Evolutionary conservation across 2,113 vertebrate species (phyloP).

Genomic region (Panthera leo): DNA sequence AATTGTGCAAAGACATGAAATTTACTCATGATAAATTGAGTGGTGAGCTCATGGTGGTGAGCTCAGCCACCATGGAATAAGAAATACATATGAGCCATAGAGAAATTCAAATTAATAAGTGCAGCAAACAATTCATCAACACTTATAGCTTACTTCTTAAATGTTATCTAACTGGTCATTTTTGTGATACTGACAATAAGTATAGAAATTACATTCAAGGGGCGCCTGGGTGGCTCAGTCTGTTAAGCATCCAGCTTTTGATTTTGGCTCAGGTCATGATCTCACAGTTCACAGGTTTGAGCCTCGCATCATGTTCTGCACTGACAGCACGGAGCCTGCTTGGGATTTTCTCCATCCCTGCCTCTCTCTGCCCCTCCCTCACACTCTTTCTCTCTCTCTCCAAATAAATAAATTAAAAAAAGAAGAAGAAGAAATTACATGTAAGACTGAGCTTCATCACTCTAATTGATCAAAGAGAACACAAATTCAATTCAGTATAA

Average conservation of each 20-base stretch:
- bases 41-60: not conserved
- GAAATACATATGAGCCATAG: not conserved
- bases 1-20: not conserved
- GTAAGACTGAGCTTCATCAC: not conserved
- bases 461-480: not conserved
- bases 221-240: no score
- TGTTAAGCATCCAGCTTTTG: no score
- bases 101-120: constrained; percentile 18
- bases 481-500: not conserved
- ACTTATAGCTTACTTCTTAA: not conserved
- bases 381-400: no score
- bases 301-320: no score
- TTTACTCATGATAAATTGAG: not conserved
- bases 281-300: no score
- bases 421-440: not conserved
- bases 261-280: no score
- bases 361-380: no score
- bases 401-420: no score
- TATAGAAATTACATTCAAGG: not conserved
- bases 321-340: no score
- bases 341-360: no score
- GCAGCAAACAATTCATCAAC: not conserved
- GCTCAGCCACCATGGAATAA: not conserved
- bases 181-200: not conserved
- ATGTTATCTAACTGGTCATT: not conserved